Evolutionary conservation across 2,113 vertebrate species (phyloP).

Genomic region (Chloropsis cyanopogon): DNA sequence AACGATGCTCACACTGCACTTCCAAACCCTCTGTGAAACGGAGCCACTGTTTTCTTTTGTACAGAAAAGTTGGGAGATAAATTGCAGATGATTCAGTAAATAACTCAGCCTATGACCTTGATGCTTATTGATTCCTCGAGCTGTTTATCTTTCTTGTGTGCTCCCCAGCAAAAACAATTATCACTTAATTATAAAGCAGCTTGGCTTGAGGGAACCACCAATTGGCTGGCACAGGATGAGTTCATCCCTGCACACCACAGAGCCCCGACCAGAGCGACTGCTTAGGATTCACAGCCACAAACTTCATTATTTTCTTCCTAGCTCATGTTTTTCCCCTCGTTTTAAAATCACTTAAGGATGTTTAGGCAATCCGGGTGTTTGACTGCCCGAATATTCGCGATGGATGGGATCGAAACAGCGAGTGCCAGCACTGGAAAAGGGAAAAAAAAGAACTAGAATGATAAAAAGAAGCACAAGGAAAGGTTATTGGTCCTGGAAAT

Average conservation of each 20-base stretch:
- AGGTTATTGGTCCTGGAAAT: background rate
- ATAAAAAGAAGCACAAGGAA: background rate
- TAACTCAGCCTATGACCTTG: conserved; percentile 80
- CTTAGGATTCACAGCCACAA: conserved; percentile 73
- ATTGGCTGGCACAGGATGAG: conserved; percentile 67
- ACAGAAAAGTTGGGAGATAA: conserved; percentile 69
- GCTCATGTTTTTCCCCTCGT: conserved; percentile 41
- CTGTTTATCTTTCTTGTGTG: conserved; percentile 77
- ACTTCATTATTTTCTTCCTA: conserved; percentile 69
- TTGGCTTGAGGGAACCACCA: conserved; percentile 70
- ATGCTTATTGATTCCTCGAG: conserved; percentile 79
- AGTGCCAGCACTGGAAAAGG: background rate
- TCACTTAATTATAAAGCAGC: conserved; percentile 82
- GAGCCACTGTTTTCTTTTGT: conserved; percentile 38
- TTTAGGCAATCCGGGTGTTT: conserved; percentile 28
- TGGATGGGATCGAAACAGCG: background rate
- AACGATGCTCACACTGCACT: background rate
- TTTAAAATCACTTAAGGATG: conserved; percentile 66
- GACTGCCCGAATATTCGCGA: background rate
- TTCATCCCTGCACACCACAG: conserved; percentile 63
- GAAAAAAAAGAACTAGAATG: background rate
- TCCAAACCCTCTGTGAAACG: conserved; percentile 19
- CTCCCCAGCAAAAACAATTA: conserved; percentile 78
- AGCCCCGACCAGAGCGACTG: conserved; percentile 51
- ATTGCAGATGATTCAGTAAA: conserved; percentile 74